phyloP scores from a whole-genome alignment of 1,140 invertebrate genomes.

The Drosophila sulfurigaster region DNA sequence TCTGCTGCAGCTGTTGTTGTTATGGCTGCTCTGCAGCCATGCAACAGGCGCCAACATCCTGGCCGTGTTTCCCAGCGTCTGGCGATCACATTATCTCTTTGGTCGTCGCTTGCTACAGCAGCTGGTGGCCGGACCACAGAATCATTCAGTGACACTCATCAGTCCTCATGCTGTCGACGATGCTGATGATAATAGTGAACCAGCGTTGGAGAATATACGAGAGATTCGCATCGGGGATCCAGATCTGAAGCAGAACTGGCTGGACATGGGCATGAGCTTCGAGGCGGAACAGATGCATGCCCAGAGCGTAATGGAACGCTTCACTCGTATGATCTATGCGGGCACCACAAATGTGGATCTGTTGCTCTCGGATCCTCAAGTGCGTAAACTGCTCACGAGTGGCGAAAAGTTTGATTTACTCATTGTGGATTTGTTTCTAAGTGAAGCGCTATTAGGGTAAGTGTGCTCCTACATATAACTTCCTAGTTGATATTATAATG shows the following conservation, averaged over 20 bases:
- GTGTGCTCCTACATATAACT: not conserved
- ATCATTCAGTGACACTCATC: conserved; percentile 85
- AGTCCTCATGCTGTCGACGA: conserved; percentile 56
- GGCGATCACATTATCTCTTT: conserved; percentile 81
- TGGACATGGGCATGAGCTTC: conserved; percentile 84
- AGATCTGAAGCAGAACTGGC: conserved; percentile 82
- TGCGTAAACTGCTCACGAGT: conserved; percentile 69
- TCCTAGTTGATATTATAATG: not conserved
- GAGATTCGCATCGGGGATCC: conserved; percentile 72
- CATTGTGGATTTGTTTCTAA: conserved; percentile 75
- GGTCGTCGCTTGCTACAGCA: conserved; percentile 83
- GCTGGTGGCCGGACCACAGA: conserved; percentile 81
- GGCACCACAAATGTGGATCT: conserved; percentile 77
- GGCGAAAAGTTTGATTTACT: conserved; percentile 75
- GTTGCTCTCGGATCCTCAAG: conserved; percentile 61
- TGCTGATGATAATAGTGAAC: conserved; percentile 7
- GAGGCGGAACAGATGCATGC: conserved; percentile 67
- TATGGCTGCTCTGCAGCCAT: conserved; percentile 46
- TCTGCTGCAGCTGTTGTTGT: conserved; percentile 53
- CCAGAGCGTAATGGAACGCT: conserved; percentile 69
- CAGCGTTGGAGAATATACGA: conserved; percentile 42
- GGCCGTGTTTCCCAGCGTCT: conserved; percentile 77
- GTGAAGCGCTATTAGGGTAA: conserved; percentile 80
- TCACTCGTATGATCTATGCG: conserved; percentile 75
- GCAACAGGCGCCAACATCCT: conserved; percentile 68